Conservation (phyloP, 2,113 vertebrate genomes). For the Lophotis ruficrista region DNA sequence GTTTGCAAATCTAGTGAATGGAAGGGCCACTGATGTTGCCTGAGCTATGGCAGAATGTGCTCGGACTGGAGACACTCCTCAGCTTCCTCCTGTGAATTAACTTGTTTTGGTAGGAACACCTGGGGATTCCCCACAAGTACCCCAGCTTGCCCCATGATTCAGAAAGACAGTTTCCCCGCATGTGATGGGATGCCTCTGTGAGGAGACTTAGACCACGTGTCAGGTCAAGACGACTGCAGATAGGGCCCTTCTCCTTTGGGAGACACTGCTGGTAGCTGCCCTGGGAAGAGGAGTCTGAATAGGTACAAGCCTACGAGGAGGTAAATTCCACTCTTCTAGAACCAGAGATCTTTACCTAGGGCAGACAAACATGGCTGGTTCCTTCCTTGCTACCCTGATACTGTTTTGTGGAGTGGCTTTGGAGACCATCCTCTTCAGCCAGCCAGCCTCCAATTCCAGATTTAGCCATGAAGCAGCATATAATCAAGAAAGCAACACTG, state of each 20-base stretch:
- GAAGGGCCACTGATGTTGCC: neutral
- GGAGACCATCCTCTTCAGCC: neutral
- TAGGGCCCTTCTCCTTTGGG: neutral
- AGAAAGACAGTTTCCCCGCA: neutral
- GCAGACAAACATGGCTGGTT: neutral
- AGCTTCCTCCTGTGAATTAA: neutral
- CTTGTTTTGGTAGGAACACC: fast-evolving
- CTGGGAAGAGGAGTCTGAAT: neutral
- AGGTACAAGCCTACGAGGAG: neutral
- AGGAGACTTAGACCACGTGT: neutral
- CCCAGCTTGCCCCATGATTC: neutral
- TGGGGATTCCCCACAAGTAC: neutral
- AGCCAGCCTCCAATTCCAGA: neutral
- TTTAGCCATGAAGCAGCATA: neutral
- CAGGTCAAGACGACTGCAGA: neutral
- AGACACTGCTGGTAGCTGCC: neutral
- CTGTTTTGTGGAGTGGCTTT: neutral
- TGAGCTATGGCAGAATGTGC: neutral
- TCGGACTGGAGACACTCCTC: neutral
- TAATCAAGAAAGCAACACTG: slow-evolving; percentile 22
- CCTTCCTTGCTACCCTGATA: neutral
- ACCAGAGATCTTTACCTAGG: neutral
- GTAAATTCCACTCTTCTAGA: neutral
- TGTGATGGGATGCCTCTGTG: neutral
- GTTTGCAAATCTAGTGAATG: neutral